These are phyloP conservation scores for Metaphire vulgaris DNA, from an alignment of 1,140 invertebrate genomes.

Conservation along the genomic window DNA sequence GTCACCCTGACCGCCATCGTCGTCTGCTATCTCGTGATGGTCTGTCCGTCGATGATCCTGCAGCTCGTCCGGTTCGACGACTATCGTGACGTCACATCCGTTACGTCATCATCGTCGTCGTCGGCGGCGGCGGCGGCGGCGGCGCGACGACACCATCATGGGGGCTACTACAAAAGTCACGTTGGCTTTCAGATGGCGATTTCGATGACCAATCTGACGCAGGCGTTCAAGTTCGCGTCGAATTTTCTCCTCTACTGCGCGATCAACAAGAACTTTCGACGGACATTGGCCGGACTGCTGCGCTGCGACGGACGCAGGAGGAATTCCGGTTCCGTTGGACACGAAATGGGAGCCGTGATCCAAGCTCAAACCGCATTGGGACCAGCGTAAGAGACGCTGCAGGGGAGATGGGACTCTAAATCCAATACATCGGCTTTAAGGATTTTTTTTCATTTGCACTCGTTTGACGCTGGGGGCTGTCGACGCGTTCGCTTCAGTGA, in stretches of 20 bases:
- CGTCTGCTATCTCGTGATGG: background rate
- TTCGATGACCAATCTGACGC: background rate
- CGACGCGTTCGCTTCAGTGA: too few relatives aligned
- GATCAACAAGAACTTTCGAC: conserved; percentile 1
- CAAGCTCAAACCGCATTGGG: too few relatives aligned
- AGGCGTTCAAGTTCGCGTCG: conserved; percentile 11
- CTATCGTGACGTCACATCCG: background rate
- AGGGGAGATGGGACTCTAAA: too few relatives aligned
- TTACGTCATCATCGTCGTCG: background rate
- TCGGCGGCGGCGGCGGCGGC: too few relatives aligned
- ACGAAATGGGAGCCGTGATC: background rate
- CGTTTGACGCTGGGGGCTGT: too few relatives aligned
- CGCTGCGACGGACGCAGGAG: background rate
- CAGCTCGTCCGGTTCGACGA: background rate
- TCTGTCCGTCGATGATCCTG: background rate
- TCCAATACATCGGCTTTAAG: too few relatives aligned
- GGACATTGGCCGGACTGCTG: background rate
- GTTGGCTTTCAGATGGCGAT: conserved; percentile 1
- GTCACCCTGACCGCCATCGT: background rate
- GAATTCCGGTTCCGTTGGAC: background rate
- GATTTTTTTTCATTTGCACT: too few relatives aligned
- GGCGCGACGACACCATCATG: background rate
- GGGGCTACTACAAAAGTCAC: background rate
- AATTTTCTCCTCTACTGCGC: conserved; percentile 7
- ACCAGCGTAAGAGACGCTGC: too few relatives aligned